Evolutionary conservation across 2,113 vertebrate species (phyloP), one percentile per base, ranked within the genome.

Genomic region (Semnornis frantzii): DNA sequence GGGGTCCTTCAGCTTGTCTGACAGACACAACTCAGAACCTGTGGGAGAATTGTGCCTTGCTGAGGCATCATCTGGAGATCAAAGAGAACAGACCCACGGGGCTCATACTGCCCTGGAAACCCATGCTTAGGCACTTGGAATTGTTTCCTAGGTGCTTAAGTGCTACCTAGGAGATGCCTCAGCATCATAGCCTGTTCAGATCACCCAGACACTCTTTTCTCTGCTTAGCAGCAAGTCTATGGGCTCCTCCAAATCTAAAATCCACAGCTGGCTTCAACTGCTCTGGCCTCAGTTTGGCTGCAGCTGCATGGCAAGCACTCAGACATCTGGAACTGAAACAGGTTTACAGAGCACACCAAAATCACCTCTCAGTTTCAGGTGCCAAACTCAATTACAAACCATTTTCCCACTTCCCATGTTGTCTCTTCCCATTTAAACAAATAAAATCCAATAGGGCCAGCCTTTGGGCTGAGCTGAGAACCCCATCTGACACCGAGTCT

Each of bases 51-150:
- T 59, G 34, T 60, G 34, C 25, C 14, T 60, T 50, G 31, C n/a
- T 71, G 64, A 60, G 64, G 31, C 28, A 42, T 66, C 28, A 24
- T 64, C 70, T 81, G 37, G 44, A 76, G 7, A 24, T 33, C 64
- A 31, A 33, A 74, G 10, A 69, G 19, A 66, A 39, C n/a, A 31
- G 5, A 12, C 15, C 14, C 5, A 0, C 0, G 16, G 15, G 37
- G 17, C 37, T 64, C 63, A 46, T 23, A 39, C 33, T 54, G n/a
- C 44, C 30, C 11, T 55, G 34, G 50, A 59, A 80, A 48, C 24
- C 28, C 31, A 4, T 33, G 24, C 9, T 64, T 80, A 69, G 50
- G 48, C 11, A 33, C 23, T 42, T 57, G 54, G 54, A 44, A 42
- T 48, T 1, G 3, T 55, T 62, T 44, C 10, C 7, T 60, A 31